Conservation (phyloP, 2,113 vertebrate species). For the Dryoscopus gambensis region DNA sequence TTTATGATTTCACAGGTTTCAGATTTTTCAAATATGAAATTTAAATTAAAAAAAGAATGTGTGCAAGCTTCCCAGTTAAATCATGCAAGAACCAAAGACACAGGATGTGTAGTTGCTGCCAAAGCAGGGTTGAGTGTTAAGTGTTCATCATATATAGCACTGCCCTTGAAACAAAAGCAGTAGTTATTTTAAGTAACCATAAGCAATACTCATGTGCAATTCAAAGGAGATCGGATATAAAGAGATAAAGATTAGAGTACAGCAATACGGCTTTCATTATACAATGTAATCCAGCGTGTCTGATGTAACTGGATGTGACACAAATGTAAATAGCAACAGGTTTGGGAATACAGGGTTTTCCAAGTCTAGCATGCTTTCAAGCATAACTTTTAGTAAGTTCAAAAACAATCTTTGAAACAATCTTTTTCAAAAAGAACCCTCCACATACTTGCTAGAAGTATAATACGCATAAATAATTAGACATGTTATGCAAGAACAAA, state of each 20-base stretch:
- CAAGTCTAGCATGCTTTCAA: background rate
- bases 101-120: background rate
- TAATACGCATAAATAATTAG: background rate
- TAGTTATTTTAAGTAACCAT: slow-evolving; percentile 61
- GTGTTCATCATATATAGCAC: background rate
- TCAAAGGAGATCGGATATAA: slow-evolving; percentile 56
- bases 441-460: background rate
- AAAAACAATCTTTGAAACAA: background rate
- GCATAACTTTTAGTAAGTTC: background rate
- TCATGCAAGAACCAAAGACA: background rate
- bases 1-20: background rate
- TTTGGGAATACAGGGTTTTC: background rate
- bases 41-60: background rate
- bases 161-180: slow-evolving; percentile 45
- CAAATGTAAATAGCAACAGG: slow-evolving; percentile 46
- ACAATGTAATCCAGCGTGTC: slow-evolving; percentile 54
- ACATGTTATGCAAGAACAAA: background rate
- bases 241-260: slow-evolving; percentile 66
- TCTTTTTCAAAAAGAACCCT: background rate
- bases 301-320: slow-evolving; percentile 50
- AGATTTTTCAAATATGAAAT: background rate
- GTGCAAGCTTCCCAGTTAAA: background rate
- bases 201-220: slow-evolving; percentile 53
- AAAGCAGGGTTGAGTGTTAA: background rate
- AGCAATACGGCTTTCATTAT: slow-evolving; percentile 53